These are phyloP conservation scores for Onthophagus sagittarius DNA, from an alignment of 2,888 invertebrate species.

Conservation along the genomic window DNA sequence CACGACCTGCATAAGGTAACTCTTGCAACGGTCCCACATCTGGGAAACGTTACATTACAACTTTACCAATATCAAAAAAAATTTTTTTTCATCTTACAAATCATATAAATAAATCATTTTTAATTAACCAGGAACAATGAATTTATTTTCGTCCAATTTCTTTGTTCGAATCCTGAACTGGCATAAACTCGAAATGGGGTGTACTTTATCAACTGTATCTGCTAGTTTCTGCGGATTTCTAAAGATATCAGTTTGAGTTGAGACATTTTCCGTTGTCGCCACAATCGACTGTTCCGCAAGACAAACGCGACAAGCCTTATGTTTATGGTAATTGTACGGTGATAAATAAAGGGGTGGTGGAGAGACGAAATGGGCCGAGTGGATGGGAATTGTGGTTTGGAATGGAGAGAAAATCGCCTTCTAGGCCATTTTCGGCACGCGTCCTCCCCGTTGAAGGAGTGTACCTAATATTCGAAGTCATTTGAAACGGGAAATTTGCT, in stretches of 20 bases:
- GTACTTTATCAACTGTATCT: neutral
- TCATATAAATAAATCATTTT: too few species aligned
- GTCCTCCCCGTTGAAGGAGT: neutral
- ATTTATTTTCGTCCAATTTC: neutral
- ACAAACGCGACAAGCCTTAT: neutral
- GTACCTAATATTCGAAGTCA: neutral
- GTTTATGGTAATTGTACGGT: conserved; percentile 12
- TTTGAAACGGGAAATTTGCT: neutral
- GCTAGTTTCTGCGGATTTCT: neutral
- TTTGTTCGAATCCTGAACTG: neutral
- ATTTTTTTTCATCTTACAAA: neutral
- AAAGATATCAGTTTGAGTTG: neutral
- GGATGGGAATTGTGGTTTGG: neutral
- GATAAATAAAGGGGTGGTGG: conserved; percentile 7
- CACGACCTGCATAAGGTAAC: neutral
- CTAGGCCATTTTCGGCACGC: neutral
- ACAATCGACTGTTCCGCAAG: neutral
- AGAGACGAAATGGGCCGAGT: neutral
- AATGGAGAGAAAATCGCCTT: neutral
- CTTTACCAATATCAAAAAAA: neutral
- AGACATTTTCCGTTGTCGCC: neutral
- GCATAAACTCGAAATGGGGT: neutral
- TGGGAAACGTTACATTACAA: neutral
- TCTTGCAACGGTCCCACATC: neutral
- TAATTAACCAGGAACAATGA: neutral